These are phyloP conservation scores for Tyrannus savana DNA, from an alignment of 2,113 vertebrate species.

Conservation along the genomic window DNA sequence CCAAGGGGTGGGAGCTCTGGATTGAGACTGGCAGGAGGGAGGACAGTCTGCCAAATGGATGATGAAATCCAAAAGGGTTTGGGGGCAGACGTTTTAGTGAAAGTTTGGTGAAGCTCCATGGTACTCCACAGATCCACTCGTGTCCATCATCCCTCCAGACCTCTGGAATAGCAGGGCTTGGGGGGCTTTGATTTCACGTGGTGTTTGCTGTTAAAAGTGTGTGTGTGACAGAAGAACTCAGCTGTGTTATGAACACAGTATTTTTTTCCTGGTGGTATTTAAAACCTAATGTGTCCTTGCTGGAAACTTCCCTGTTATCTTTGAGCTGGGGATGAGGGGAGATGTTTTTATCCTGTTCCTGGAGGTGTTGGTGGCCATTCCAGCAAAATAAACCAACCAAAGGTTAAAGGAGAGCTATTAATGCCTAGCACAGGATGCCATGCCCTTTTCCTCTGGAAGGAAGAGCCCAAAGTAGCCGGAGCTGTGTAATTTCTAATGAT, in stretches of 20 bases:
- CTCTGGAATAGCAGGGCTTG: fast-evolving
- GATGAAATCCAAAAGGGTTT: neutral
- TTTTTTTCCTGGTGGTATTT: neutral
- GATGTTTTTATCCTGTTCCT: neutral
- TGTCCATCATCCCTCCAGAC: fast-evolving
- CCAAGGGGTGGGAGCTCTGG: fast-evolving
- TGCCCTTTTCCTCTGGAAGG: conserved; percentile 67
- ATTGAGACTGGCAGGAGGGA: neutral
- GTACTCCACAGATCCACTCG: fast-evolving
- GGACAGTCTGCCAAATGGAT: neutral
- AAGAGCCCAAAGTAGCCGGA: neutral
- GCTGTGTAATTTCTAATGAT: neutral
- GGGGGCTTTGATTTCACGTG: neutral
- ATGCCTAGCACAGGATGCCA: conserved; percentile 63
- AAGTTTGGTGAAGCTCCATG: neutral
- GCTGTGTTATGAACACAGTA: fast-evolving
- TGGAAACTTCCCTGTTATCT: neutral
- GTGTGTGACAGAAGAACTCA: neutral
- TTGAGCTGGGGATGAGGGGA: neutral
- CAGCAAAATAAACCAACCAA: neutral
- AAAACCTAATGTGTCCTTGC: neutral
- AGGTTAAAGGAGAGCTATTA: neutral
- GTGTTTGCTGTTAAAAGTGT: fast-evolving
- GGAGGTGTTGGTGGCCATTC: neutral
- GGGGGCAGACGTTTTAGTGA: neutral